A percentile compares a stretch with the other conserved stretches of the same genome.
phyloP scores from a whole-genome alignment of 2,888 invertebrate genomes.

The Pammene fasciana region DNA sequence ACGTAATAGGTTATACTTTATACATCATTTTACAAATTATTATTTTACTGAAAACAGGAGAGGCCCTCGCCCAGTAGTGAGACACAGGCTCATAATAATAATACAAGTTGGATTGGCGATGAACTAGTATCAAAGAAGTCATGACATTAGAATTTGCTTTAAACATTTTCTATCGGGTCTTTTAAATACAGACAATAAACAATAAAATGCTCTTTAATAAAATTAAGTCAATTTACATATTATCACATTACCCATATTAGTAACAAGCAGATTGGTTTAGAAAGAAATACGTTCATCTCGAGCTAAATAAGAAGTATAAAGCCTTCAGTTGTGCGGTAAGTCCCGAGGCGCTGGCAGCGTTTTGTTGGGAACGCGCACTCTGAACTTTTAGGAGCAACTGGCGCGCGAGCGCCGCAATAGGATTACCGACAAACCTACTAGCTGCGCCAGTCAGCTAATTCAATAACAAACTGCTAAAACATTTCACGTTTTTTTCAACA shows the following conservation, averaged over 20 bases:
- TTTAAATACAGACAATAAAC: too few relatives aligned
- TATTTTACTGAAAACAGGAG: too few relatives aligned
- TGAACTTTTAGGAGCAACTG: conserved; percentile 70
- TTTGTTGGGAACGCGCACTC: conserved; percentile 57
- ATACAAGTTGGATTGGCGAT: too few relatives aligned
- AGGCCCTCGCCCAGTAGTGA: too few relatives aligned
- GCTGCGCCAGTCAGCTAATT: conserved; percentile 67
- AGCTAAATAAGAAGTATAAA: conserved; percentile 45
- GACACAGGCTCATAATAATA: too few relatives aligned
- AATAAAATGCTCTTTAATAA: too few relatives aligned
- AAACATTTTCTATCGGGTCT: too few relatives aligned
- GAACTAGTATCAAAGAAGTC: too few relatives aligned
- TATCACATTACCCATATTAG: neutral
- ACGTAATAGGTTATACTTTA: too few relatives aligned
- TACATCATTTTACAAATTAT: too few relatives aligned
- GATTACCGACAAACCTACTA: conserved; percentile 73
- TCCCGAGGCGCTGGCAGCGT: conserved; percentile 59
- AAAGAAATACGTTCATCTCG: conserved; percentile 31
- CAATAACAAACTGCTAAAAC: conserved; percentile 69
- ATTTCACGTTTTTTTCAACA: conserved; percentile 44
- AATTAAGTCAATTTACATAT: too few relatives aligned
- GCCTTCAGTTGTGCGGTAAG: conserved; percentile 52
- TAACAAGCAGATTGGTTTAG: conserved; percentile 22
- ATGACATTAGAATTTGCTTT: too few relatives aligned
- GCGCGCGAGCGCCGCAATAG: conserved; percentile 72